phyloP scores from a whole-genome alignment of 2,113 vertebrate species.

The Oxygymnocypris stewartii region DNA sequence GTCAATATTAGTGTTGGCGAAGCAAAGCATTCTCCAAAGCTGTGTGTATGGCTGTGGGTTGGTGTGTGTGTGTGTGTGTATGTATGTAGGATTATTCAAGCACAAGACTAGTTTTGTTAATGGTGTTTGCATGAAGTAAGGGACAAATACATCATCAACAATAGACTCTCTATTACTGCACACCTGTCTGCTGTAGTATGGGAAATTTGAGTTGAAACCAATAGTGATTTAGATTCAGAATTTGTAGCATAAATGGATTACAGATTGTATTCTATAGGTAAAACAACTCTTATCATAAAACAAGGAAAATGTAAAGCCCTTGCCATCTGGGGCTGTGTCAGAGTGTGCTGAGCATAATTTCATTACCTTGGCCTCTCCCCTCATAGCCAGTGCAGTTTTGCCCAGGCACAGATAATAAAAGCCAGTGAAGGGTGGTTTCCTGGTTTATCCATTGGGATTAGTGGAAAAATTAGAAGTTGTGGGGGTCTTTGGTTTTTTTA shows the following conservation, averaged over 20 bases:
- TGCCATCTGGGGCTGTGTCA: not conserved
- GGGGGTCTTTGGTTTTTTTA: slow-evolving; percentile 16
- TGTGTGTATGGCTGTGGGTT: not conserved
- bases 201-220: not conserved
- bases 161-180: not conserved
- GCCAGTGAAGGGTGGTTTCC: slow-evolving; percentile 2
- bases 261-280: not conserved
- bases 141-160: not conserved
- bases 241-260: slow-evolving; percentile 14
- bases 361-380: slow-evolving; percentile 15
- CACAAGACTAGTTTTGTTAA: slow-evolving; percentile 11
- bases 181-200: not conserved
- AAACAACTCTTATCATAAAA: not conserved
- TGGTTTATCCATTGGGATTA: slow-evolving; percentile 9
- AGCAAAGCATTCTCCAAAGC: not conserved
- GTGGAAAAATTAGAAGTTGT: not conserved
- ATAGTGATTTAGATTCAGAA: not conserved
- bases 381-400: not conserved
- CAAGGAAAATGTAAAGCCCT: not conserved
- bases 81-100: not conserved
- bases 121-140: not conserved
- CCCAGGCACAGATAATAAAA: not conserved
- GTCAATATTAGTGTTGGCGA: slow-evolving; percentile 41
- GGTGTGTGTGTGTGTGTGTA: not conserved
- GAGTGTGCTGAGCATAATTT: slow-evolving; percentile 17